Evolutionary conservation across 2,797 vertebrate species (phyloP), one percentile per base, ranked within the genome.

Genomic region (Acomys russatus): DNA sequence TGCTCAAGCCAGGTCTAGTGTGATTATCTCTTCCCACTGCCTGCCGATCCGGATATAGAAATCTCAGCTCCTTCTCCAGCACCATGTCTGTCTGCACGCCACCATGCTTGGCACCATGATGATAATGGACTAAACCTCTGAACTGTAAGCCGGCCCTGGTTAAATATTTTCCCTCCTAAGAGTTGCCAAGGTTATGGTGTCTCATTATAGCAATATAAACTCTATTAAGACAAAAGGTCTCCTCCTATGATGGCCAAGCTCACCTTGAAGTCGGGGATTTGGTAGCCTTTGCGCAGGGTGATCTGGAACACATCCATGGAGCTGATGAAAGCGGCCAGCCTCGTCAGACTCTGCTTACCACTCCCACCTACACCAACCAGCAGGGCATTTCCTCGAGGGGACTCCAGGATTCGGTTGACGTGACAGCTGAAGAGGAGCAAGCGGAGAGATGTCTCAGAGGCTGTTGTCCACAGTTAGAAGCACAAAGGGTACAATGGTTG

Each of bases 271-370:
- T 99, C 99, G 0, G 98, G 12, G 95, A 99, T 98, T 59, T 99
- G 96, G 28, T 99, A 99, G 91, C 99, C 99, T 98, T 99, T 99
- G 96, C 98, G 99, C 97, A 99, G 98, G 9, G 99, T 99, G 98
- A 99, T 99, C 98, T 99, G 99, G 98, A 99, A 99, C 68, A 99
- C 98, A 66, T 99, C 99, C 98, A 99, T 98, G 92, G 98, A 99
- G 98, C 99, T 99, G 97, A 99, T 99, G 98, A 99, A 99, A 76
- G 99, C 99, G 0, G 99, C 99, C 90, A 99, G 98, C 49, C 99
- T 99, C 28, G 99, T 99, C 98, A 99, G 98, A 96, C 99, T 99
- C 98, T 99, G 99, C 98, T 99, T 99, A 49, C 99, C 99, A 0
- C 99, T 99, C 11, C 99, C 99, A 0, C 99, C 99, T 59, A 99